Percentiles rank a stretch among this genome's conserved stretches.
phyloP scores from a whole-genome alignment of 64 coral and sea anemone genomes.

The Montipora sp. region DNA sequence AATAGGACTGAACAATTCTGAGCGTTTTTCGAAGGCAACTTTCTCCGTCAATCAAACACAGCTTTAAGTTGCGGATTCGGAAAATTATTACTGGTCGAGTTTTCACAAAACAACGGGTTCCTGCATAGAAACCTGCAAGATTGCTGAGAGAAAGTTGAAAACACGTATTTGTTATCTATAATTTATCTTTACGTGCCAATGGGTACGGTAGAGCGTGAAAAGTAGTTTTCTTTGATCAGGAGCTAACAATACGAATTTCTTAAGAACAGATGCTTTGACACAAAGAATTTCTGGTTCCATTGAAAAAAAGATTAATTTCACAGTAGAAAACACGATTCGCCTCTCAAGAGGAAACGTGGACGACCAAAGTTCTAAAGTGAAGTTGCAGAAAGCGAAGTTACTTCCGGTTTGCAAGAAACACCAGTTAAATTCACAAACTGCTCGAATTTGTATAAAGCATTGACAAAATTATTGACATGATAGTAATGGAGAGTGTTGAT shows the following conservation, averaged over 20 bases:
- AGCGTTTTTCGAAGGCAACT: background rate
- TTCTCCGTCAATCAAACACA: background rate
- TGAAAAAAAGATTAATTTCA: background rate
- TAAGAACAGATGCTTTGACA: background rate
- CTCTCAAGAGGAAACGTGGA: no score
- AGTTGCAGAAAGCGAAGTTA: no score
- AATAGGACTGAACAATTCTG: background rate
- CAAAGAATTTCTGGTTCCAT: background rate
- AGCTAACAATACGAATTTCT: background rate
- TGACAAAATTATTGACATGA: background rate
- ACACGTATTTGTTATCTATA: constrained; percentile 34
- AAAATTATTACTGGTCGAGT: background rate
- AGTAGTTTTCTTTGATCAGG: background rate
- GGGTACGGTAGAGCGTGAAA: background rate
- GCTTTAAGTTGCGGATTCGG: background rate
- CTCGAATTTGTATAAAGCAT: background rate
- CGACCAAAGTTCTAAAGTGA: background rate
- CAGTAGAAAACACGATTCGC: background rate
- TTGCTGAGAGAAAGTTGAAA: constrained; percentile 11
- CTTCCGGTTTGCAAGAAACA: background rate
- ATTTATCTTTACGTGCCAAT: background rate
- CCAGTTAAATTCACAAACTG: background rate
- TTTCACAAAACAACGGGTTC: constrained; percentile 17
- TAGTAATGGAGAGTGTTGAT: no score
- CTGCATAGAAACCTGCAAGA: constrained; percentile 8